These are phyloP conservation scores for Morinoia aosen DNA, from an alignment of 2,888 invertebrate genomes.

Conservation along the genomic window DNA sequence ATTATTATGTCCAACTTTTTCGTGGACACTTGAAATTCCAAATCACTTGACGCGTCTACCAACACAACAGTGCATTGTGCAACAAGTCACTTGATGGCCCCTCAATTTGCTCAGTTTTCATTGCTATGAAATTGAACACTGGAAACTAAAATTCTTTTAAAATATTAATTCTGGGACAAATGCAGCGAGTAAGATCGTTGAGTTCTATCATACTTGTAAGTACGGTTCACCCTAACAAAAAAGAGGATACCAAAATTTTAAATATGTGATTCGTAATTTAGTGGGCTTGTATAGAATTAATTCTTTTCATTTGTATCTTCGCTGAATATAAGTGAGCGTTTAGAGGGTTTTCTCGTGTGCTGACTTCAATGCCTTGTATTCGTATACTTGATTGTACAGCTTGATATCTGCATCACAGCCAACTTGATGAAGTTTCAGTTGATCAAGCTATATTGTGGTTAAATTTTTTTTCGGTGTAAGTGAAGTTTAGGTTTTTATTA, in stretches of 20 bases:
- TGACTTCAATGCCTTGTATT: neutral
- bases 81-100: neutral
- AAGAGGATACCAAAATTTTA: neutral
- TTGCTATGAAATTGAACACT: neutral
- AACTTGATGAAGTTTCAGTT: neutral
- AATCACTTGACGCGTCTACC: neutral
- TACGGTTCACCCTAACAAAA: neutral
- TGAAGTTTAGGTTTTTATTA: neutral
- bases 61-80: neutral
- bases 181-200: neutral
- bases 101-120: neutral
- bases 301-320: neutral
- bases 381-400: neutral
- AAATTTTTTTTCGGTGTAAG: neutral
- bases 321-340: neutral
- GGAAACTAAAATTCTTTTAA: too few relatives aligned
- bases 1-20: too few relatives aligned
- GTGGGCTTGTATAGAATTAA: neutral
- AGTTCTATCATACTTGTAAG: neutral
- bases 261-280: neutral
- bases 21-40: too few relatives aligned
- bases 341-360: neutral
- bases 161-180: too few relatives aligned
- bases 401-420: neutral
- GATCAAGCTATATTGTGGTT: neutral